phyloP scores from a whole-genome alignment of 2,113 vertebrate species.

The Falcunculus frontatus region DNA sequence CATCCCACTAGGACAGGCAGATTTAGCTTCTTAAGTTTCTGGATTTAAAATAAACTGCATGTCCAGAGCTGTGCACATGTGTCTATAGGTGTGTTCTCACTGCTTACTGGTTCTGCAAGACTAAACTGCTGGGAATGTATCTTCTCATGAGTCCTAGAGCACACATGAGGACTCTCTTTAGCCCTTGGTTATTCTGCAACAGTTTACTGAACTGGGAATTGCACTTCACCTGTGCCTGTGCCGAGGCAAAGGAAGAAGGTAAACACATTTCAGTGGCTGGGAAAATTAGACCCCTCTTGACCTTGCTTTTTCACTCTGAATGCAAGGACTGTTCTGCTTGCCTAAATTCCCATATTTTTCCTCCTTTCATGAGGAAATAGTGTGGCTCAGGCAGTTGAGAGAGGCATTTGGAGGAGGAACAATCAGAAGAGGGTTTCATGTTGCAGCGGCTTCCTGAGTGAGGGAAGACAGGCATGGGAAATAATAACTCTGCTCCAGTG shows the following conservation, averaged over 20 bases:
- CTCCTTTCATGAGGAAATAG: slow-evolving; percentile 1
- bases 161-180: neutral
- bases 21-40: neutral
- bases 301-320: neutral
- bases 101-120: neutral
- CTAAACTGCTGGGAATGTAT: neutral
- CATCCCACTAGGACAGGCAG: neutral
- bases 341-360: neutral
- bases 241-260: neutral
- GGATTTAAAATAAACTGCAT: neutral
- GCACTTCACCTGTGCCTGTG: neutral
- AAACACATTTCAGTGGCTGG: neutral
- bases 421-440: slow-evolving; percentile 43
- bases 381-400: neutral
- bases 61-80: neutral
- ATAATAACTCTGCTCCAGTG: slow-evolving; percentile 23
- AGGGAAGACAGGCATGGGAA: slow-evolving; percentile 33
- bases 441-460: slow-evolving; percentile 23
- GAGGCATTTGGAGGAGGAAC: slow-evolving; percentile 25
- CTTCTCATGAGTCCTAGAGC: neutral
- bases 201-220: neutral
- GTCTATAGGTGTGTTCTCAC: neutral
- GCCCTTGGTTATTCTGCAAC: neutral
- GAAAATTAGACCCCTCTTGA: slow-evolving; percentile 18
- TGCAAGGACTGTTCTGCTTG: neutral